Percentiles rank a stretch among this genome's conserved stretches.
Conservation (phyloP, 2,888 invertebrate genomes). For the Thecocarcelia acutangulata region DNA sequence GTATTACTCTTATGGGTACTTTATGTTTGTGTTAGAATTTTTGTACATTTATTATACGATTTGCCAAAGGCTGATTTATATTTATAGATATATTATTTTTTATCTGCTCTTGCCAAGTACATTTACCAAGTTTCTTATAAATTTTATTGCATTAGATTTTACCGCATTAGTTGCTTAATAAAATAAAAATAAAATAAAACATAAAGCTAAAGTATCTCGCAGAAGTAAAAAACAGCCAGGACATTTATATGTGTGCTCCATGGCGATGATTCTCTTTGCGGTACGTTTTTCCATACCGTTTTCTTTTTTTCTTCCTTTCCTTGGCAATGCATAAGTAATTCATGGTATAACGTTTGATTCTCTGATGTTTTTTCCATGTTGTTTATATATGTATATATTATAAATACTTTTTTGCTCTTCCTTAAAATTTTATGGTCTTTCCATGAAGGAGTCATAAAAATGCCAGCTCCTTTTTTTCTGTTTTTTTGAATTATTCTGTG, state of each 20-base stretch:
- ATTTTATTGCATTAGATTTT: conserved; percentile 68
- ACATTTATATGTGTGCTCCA: conserved; percentile 16
- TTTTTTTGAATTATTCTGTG: conserved; percentile 43
- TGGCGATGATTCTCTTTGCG: conserved; percentile 28
- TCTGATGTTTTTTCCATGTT: conserved; percentile 30
- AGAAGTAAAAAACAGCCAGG: conserved; percentile 33
- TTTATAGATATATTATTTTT: conserved; percentile 56
- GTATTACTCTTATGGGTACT: conserved; percentile 41
- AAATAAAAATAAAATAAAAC: conserved; percentile 7
- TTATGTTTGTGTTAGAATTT: conserved; percentile 19
- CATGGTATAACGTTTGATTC: conserved; percentile 57
- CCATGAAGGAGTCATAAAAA: conserved; percentile 62
- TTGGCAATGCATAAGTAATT: conserved; percentile 61
- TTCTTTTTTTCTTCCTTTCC: too few species aligned
- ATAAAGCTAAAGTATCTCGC: not conserved
- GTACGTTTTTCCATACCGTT: conserved; percentile 9
- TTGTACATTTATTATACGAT: conserved; percentile 44
- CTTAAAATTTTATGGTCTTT: conserved; percentile 51
- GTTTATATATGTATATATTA: not conserved
- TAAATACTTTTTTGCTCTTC: conserved; percentile 7
- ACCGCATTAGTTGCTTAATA: conserved; percentile 63
- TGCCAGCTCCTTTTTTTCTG: conserved; percentile 57
- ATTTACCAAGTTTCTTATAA: conserved; percentile 54
- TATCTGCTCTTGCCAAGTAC: conserved; percentile 59
- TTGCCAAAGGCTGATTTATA: conserved; percentile 69